phyloP scores from a whole-genome alignment of 2,113 vertebrate genomes.

The Cyanocitta stelleri region DNA sequence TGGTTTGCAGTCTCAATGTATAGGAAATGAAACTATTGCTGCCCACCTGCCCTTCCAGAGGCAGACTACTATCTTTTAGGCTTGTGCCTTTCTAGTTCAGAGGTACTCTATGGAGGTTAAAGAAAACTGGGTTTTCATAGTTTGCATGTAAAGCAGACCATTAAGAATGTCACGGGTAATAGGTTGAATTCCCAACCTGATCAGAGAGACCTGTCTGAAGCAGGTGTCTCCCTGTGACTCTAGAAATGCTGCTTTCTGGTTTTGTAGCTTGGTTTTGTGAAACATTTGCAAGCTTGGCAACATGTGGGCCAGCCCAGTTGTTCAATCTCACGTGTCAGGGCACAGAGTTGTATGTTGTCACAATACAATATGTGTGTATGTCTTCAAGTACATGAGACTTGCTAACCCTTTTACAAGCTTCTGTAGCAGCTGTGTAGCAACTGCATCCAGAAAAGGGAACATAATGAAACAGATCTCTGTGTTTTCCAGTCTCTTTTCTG shows the following conservation, averaged over 20 bases:
- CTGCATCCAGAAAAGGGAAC: background rate
- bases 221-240: background rate
- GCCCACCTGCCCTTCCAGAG: background rate
- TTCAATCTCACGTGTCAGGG: background rate
- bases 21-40: background rate
- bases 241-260: background rate
- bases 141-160: background rate
- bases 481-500: background rate
- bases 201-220: background rate
- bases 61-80: background rate
- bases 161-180: background rate
- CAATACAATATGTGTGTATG: background rate
- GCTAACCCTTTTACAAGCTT: background rate
- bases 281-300: background rate
- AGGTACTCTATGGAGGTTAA: background rate
- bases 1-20: background rate
- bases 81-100: background rate
- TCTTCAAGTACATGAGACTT: background rate
- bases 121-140: background rate
- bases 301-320: accelerated
- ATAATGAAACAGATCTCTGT: background rate
- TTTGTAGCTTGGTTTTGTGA: background rate
- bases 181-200: background rate
- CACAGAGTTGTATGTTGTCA: background rate
- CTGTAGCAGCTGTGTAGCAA: background rate